Evolutionary conservation across 2,888 invertebrate genomes (phyloP).

Genomic region (Diarsia mendica): DNA sequence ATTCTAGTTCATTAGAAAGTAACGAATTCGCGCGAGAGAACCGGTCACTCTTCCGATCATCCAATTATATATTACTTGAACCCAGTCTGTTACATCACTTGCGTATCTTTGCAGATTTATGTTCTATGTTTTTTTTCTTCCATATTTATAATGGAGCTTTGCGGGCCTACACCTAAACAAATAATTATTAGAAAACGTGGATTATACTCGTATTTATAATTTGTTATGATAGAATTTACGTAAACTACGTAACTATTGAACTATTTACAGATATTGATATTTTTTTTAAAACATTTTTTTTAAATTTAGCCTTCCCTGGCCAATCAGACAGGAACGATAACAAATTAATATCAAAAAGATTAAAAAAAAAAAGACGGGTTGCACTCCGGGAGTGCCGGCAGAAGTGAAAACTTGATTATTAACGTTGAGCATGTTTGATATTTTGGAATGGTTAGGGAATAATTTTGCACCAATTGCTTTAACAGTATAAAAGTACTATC

Average conservation of each 20-base stretch:
- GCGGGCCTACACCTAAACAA: background rate
- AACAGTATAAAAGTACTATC: too few species aligned
- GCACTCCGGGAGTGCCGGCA: too few species aligned
- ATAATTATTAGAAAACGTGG: constrained; percentile 1
- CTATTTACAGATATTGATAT: background rate
- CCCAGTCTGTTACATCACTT: constrained; percentile 37
- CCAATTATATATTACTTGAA: constrained; percentile 44
- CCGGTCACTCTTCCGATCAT: constrained; percentile 42
- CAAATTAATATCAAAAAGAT: background rate
- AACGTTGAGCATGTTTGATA: too few species aligned
- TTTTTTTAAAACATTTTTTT: too few species aligned
- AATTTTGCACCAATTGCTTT: too few species aligned
- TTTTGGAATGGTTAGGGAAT: too few species aligned
- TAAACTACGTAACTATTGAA: background rate
- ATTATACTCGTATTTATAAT: background rate
- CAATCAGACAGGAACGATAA: too few species aligned
- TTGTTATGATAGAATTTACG: background rate
- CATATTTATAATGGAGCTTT: background rate
- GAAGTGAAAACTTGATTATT: too few species aligned
- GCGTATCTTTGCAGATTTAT: constrained; percentile 17
- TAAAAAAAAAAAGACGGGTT: background rate
- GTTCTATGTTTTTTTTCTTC: background rate
- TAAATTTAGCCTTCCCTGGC: too few species aligned
- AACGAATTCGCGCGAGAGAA: constrained; percentile 44
- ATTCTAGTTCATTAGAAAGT: constrained; percentile 59